These are phyloP conservation scores for Lepidurus packardi DNA, from an alignment of 1,140 invertebrate species.

Conservation along the genomic window DNA sequence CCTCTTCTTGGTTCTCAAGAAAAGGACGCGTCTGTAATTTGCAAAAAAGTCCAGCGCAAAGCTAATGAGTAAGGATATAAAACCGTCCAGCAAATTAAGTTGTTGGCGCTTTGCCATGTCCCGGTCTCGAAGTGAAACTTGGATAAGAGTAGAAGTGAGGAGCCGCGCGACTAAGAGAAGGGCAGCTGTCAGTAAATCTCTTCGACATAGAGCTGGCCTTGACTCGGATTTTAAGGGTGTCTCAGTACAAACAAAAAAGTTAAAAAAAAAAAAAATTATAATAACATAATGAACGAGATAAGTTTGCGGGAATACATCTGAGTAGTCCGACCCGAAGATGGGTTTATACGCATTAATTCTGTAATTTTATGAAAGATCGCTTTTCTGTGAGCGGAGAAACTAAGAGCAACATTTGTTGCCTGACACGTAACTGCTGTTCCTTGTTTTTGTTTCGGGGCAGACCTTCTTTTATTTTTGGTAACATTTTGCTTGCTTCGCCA, in stretches of 20 bases:
- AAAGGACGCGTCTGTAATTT: neutral
- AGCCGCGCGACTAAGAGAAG: neutral
- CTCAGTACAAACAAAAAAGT: neutral
- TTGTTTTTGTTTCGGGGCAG: neutral
- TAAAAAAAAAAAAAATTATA: neutral
- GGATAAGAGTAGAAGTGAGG: neutral
- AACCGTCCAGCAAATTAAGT: constrained; percentile 9
- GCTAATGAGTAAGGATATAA: constrained; percentile 10
- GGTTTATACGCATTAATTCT: neutral
- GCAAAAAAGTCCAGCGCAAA: neutral
- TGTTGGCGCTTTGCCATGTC: constrained; percentile 2
- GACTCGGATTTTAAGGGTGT: neutral
- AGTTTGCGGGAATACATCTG: neutral
- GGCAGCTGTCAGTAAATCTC: constrained; percentile 4
- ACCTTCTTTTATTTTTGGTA: neutral
- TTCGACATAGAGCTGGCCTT: neutral
- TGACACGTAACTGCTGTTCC: neutral
- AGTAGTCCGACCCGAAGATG: neutral
- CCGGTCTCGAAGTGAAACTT: neutral
- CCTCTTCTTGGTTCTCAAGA: neutral
- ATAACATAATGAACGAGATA: neutral
- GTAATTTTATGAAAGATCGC: neutral
- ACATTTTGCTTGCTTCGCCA: neutral
- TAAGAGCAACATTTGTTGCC: neutral
- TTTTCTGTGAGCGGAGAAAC: constrained; percentile 8